Evolutionary conservation across 2,797 vertebrate species (phyloP).

Genomic region (Sebastes matsubarae): DNA sequence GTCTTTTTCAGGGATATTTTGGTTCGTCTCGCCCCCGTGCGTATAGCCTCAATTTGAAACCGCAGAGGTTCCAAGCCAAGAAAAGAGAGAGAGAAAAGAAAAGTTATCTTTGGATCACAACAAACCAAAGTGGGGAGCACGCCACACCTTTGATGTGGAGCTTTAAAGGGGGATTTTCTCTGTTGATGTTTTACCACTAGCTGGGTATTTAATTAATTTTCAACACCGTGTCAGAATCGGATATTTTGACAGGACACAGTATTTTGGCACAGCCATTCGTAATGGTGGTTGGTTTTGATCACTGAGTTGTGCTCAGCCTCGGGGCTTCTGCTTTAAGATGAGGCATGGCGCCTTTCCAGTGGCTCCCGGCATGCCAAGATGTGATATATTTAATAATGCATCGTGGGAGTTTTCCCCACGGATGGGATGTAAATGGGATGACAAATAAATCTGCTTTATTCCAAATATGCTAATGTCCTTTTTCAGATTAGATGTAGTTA

Average conservation of each 20-base stretch:
- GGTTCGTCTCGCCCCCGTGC: background rate
- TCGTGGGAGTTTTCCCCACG: conserved; percentile 55
- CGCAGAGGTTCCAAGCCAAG: conserved; percentile 35
- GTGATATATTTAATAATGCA: conserved; percentile 59
- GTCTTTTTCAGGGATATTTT: conserved; percentile 30
- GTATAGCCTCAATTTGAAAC: conserved; percentile 8
- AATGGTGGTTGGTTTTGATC: conserved; percentile 68
- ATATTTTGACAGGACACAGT: conserved; percentile 72
- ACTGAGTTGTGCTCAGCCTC: conserved; percentile 51
- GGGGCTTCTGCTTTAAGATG: conserved; percentile 58
- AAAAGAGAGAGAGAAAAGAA: conserved; percentile 26
- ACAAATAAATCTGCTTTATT: conserved; percentile 44
- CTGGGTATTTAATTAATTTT: conserved; percentile 78
- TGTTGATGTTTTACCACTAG: conserved; percentile 63
- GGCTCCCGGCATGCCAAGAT: conserved; percentile 40
- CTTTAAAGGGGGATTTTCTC: conserved; percentile 69
- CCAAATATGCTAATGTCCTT: conserved; percentile 17
- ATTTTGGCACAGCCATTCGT: conserved; percentile 46
- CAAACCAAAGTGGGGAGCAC: conserved; percentile 59
- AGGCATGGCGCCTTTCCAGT: conserved; percentile 57
- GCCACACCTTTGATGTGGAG: conserved; percentile 65
- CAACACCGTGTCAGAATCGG: conserved; percentile 59
- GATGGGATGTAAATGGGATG: conserved; percentile 32
- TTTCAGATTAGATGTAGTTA: conserved; percentile 22
- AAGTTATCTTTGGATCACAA: conserved; percentile 67